Evolutionary conservation across 2,113 vertebrate genomes (phyloP), one percentile per base, ranked within the genome.

Genomic region (Chlamydotis undulata): DNA sequence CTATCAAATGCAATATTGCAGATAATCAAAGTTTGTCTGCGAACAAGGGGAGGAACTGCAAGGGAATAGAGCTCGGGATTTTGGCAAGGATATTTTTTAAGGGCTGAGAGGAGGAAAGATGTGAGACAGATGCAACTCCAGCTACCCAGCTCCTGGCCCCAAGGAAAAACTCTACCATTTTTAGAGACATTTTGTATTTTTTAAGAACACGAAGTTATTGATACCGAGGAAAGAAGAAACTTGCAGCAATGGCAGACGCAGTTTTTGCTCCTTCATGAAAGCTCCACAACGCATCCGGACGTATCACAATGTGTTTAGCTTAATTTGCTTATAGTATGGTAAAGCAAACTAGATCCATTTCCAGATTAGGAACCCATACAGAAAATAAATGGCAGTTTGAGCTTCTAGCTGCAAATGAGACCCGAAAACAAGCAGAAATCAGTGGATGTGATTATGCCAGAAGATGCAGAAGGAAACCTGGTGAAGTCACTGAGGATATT

Each of bases 331-430:
- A 37, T 89, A 95, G 94, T 96, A 91, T 83, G 79, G 25, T 90
- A 92, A 92, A 92, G 96, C 64, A 90, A 93, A 96, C 95, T 67
- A 85, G 55, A 95, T 83, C 76, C 59, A 83, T 88, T 94, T 96
- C 57, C 76, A 96, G 95, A 94, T 88, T 94, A 96, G 69, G 60
- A 93, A 87, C 12, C 28, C 87, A 45, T 73, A 35, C 61, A 84
- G 55, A 73, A 82, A 92, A 92, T 80, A 95, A 96, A 94, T 15
- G 85, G 35, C 39, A 39, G 10, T 45, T 84, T 64, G n/a, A 33
- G 9, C 67, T 94, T 92, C 74, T 41, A 94, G 95, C 88, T 93
- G 90, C 79, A 87, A 93, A 81, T 7, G 12, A 80, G 74, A 93
- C 69, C 90, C 59, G 47, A 71, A 93, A 87, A 87, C 65, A 91